Base-by-base conservation (phyloP, 2,888 invertebrate species). In the Tipula lateralis region DNA sequence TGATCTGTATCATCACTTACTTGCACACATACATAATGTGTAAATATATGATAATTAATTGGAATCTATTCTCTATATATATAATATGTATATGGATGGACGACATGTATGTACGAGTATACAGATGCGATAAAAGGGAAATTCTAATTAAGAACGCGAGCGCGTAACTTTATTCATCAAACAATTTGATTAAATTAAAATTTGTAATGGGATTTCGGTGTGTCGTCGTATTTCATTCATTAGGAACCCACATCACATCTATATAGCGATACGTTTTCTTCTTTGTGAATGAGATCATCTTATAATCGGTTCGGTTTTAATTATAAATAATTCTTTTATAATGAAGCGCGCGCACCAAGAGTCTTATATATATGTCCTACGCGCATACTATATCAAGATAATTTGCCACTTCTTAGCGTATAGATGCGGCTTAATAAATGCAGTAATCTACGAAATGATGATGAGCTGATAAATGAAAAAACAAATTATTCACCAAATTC, bases 61-160 rank as follows among this genome's bases (percentile, higher is more conserved):
- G 24, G 66, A 66, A 66, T 66, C 66, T 66, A 66, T 66, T 7
- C 3, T n/a, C 16, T 44, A 12, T 36, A 36, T 6, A 39, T 44
- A 36, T 36, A n/a, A n/a, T n/a, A n/a, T n/a, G n/a, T n/a, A n/a
- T n/a, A n/a, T n/a, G n/a, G n/a, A n/a, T n/a, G n/a, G n/a, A n/a
- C n/a, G n/a, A 32, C 32, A 32, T 32, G 6, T 6, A 6, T 12
- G 6, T 36, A 6, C 36, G 12, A 36, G 12, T 36, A 32, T 39
- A 39, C 13, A 39, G 2, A 39, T 39, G 32, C 32, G 66, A 66
- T 66, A 66, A 82, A 82, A 32, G 82, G 82, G 32, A 82, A 82
- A 29, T 82, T 32, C 32, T 82, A 82, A 82, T 82, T 82, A 82
- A 82, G 82, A 82, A 82, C 82, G 82, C 82, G 82, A 82, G 32